A percentile compares a stretch with the other conserved stretches of the same genome.
Conservation (phyloP, 1,140 invertebrate species). For the Drosophila erecta region DNA sequence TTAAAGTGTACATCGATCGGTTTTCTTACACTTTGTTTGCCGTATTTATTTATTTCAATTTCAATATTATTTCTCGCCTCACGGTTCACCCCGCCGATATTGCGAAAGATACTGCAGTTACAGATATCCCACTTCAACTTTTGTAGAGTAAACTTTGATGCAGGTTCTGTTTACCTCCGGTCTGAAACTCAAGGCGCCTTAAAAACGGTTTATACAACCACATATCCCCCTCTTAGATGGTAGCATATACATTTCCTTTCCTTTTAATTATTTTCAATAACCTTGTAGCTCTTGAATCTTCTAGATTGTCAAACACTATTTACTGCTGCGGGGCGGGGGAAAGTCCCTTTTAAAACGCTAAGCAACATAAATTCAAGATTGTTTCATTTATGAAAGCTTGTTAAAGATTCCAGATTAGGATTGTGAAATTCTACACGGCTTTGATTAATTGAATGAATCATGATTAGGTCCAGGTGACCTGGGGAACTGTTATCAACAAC, state of each 20-base stretch:
- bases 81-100: conserved; percentile 31
- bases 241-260: conserved; percentile 7
- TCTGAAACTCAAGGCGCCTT: conserved; percentile 22
- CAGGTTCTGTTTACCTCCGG: conserved; percentile 56
- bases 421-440: conserved; percentile 42
- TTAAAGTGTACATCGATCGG: conserved; percentile 78
- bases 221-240: background rate
- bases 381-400: conserved; percentile 42
- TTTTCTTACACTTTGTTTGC: conserved; percentile 65
- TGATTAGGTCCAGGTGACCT: conserved; percentile 33
- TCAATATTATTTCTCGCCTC: conserved; percentile 74
- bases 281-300: conserved; percentile 8
- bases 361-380: conserved; percentile 44
- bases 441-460: conserved; percentile 43
- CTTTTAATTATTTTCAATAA: background rate
- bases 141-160: conserved; percentile 48
- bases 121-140: conserved; percentile 44
- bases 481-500: conserved; percentile 18
- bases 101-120: conserved; percentile 30
- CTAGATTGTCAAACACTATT: conserved; percentile 6
- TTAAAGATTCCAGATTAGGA: conserved; percentile 40
- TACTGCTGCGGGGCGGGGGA: conserved; percentile 2
- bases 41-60: conserved; percentile 82
- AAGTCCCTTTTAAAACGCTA: conserved; percentile 7
- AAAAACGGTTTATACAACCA: conserved; percentile 1